Base-by-base conservation (phyloP, 2,113 vertebrate genomes). In the Tretioscincus oriximinensis region DNA sequence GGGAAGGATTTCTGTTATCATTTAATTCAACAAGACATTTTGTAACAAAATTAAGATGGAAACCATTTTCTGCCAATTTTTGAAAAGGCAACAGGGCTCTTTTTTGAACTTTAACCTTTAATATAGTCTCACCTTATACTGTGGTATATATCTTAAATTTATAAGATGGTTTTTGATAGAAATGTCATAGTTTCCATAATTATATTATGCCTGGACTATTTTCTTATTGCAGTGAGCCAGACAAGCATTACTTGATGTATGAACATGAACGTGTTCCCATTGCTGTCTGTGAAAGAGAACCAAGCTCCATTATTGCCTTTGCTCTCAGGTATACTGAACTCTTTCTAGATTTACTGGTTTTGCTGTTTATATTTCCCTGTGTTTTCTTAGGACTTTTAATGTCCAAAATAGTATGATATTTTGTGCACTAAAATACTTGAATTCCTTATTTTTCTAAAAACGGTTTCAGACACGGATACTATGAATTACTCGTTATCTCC, bases 291-390 rank as follows among this genome's bases (percentile, higher is more conserved):
- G 98, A 99, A 93, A 96, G 95, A 81, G 98, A 99, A 54, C 98
- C 98, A 21, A 99, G 98, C 89, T 99, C 98, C 86, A 99, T 99
- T 93, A 99, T 99, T 60, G 98, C 98, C 81, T 99, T 99, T 85
- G 98, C 98, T 76, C 98, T 99, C 94, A 99, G 98, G 98, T 99
- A 95, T 69, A 81, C 64, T 4, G 41, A 63, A 81, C 85, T 74
- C 21, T 90, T 74, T 0, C 3, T 54, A 5, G 74, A 45, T 47
- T 1, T 77, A 60, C 60, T 76, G 60, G 2, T 41, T n/a, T 60
- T 14, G 14, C 12, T 58, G 5, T 1, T 41, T 77, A 0, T 35
- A 12, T 18, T 82, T 11, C 45, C 31, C 54, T 14, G 20, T 12
- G 20, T 47, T 66, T 10, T 28, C 24, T 24, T 31, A 7, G 16